Percentiles rank a stretch among this genome's conserved stretches.
phyloP scores from a whole-genome alignment of 2,113 vertebrate genomes.

The Labeo rohita region DNA sequence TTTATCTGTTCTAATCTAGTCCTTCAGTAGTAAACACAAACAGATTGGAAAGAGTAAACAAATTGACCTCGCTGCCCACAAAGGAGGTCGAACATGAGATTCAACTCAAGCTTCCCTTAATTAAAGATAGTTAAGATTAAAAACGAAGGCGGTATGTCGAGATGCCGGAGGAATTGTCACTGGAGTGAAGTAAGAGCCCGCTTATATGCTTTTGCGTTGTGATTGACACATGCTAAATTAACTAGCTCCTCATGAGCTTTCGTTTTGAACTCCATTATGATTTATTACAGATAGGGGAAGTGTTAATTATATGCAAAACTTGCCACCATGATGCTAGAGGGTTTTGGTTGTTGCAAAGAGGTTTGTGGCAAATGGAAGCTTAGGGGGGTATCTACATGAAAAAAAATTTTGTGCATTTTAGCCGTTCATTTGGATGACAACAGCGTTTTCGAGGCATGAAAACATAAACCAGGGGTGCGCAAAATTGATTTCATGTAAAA shows the following conservation, averaged over 20 bases:
- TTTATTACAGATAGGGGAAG: constrained; percentile 7
- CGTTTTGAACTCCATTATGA: constrained; percentile 9
- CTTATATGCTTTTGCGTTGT: neutral
- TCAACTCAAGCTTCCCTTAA: neutral
- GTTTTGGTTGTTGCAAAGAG: neutral
- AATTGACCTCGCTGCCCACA: neutral
- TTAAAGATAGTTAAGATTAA: constrained; percentile 25
- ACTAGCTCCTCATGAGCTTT: constrained; percentile 1
- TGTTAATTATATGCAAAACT: constrained; percentile 17
- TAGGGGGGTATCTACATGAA: neutral
- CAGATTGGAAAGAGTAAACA: constrained; percentile 13
- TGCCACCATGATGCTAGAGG: neutral
- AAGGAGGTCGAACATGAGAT: neutral
- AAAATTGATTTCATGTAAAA: no score
- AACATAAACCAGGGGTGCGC: no score
- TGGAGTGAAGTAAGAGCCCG: neutral
- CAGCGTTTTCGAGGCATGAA: no score
- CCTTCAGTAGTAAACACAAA: neutral
- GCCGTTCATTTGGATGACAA: neutral
- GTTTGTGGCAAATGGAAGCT: neutral
- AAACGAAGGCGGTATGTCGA: neutral
- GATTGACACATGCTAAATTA: constrained; percentile 37
- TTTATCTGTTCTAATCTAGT: constrained; percentile 5
- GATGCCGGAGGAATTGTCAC: neutral
- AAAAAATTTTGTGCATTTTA: neutral